Percentiles rank a stretch among this genome's conserved stretches.
Conservation (phyloP, 2,113 vertebrate species). For the Perccottus glenii region DNA sequence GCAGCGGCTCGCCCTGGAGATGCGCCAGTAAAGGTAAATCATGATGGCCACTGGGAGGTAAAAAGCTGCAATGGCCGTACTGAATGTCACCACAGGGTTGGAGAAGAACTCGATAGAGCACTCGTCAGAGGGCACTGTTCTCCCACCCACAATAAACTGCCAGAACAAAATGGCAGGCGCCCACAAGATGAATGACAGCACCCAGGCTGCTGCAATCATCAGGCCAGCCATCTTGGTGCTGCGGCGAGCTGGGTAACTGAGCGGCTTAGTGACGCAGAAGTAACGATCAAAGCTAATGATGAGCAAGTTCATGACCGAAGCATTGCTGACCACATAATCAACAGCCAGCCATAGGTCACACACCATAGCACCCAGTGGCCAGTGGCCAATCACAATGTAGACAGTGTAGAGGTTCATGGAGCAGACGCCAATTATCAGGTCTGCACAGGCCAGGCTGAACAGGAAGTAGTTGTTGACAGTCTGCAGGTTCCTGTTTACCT, state of each 20-base stretch:
- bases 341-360: constrained; percentile 98
- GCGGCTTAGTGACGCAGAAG: constrained; percentile 97
- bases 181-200: constrained; percentile 95
- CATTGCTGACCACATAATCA: constrained; percentile 96
- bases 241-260: constrained; percentile 92
- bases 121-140: constrained; percentile 84
- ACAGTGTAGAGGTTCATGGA: constrained; percentile 98
- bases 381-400: constrained; percentile 94
- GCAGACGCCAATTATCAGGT: constrained; percentile 95
- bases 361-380: constrained; percentile 93
- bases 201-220: constrained; percentile 97
- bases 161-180: constrained; percentile 98
- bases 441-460: constrained; percentile 97
- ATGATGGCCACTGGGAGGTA: constrained; percentile 96
- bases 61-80: constrained; percentile 97
- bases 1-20: constrained; percentile 94
- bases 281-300: constrained; percentile 99
- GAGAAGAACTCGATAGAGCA: constrained; percentile 98
- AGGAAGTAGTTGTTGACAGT: constrained; percentile 98
- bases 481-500: constrained; percentile 97
- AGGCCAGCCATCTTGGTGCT: constrained; percentile 97
- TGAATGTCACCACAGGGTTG: constrained; percentile 92
- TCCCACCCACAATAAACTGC: constrained; percentile 93
- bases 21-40: constrained; percentile 94
- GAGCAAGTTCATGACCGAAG: constrained; percentile 98